Evolutionary conservation across 2,888 invertebrate genomes (phyloP), one percentile per base, ranked within the genome.

Genomic region (Zeuzera pyrina): DNA sequence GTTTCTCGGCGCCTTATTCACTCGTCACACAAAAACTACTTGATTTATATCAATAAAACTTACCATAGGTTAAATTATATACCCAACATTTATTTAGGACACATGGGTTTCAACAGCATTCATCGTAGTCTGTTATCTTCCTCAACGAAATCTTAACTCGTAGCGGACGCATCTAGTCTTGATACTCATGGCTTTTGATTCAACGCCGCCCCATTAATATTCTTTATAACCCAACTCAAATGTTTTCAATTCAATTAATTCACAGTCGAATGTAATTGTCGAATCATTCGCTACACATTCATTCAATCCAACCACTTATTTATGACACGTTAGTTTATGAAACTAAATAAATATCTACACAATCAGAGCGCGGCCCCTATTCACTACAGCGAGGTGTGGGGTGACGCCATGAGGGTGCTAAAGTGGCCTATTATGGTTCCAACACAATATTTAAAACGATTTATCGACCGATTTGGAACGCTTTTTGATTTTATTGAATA

Each of bases 181-280:
- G n/a, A n/a, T n/a, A n/a, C n/a, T n/a, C n/a, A n/a, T n/a, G n/a
- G n/a, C n/a, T n/a, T n/a, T n/a, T n/a, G n/a, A 19, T 8, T 6
- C 19, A 6, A 19, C 19, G 19, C 19, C n/a, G 13, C 13, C 25
- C 12, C 12, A 25, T 25, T 25, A 25, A 25, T 8, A 25, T 12
- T 7, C 12, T 8, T 25, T 12, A 25, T 12, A 3, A 25, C 12
- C 23, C 22, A n/a, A 29, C 36, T 33, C 35, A 39, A 51, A 57
- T 62, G 55, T 53, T 66, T n/a, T 66, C 54, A 49, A 68, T 67
- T 69, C 69, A 74, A 78, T 77, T 70, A 72, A 68, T 67, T 66
- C 63, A 55, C 68, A 47, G 49, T 36, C 38, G 30, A 49, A 51
- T 45, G 58, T 77, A 69, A 78, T 76, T 68, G 77, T 72, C 64